Evolutionary conservation across 92 coral and sea anemone genomes (phyloP), one percentile per base, ranked within the genome.

Genomic region (Micromussa lordhowensis): DNA sequence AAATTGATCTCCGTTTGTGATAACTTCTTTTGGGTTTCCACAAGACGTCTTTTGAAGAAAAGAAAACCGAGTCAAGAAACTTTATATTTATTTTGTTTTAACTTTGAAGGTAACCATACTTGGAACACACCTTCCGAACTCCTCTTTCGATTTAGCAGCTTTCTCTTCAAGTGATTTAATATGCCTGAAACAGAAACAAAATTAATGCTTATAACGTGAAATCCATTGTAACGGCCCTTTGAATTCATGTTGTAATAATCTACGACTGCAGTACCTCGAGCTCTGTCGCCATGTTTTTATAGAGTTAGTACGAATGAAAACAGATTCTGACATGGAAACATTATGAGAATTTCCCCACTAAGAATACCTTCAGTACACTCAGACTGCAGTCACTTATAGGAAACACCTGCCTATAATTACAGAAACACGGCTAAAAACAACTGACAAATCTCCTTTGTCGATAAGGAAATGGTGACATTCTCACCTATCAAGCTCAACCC

Each of bases 1-100:
- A 95, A 91, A 35, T 94, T 93, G 28, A 94, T 91, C 75, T 96
- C 99, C 38, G 94, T 80, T 78, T 92, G 95, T 1, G 99, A 88
- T 8, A 96, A 92, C 68, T 96, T 94, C 95, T 94, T 96, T 74
- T 96, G 99, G 38, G 99, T 93, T 77, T 96, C 97, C 28, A 96
- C 93, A 16, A 96, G 94, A 69, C 99, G 97, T 75, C 99, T 96
- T 86, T 16, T 40, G 49, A n/a, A 10, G 63, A 74, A 12, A 2
- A 55, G 48, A 82, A 80, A 49, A 36, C 28, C 26, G 1, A 79
- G 15, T 32, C 10, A 13, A 40, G 34, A 78, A 28, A 24, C 54
- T 59, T 73, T 12, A 26, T 3, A 54, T 21, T 35, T 22, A 19
- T 13, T 38, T 36, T 35, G 5, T 71, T 34, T 68, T 17, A 34